Percentiles rank a stretch among this genome's conserved stretches.
phyloP scores from a whole-genome alignment of 2,888 invertebrate species.

The Epsilonema sp. region DNA sequence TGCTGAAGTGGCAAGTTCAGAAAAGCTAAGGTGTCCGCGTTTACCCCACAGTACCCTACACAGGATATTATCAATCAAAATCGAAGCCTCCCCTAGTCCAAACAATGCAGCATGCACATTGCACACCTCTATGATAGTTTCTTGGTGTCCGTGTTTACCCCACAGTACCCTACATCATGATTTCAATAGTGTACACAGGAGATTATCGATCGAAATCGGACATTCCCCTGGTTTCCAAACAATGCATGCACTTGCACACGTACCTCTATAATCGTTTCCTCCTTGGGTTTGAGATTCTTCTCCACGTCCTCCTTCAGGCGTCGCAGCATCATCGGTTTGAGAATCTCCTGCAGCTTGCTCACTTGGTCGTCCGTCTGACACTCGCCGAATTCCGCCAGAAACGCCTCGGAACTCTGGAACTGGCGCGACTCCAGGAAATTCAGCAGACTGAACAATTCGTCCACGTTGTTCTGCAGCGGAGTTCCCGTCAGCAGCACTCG shows the following conservation, averaged over 20 bases:
- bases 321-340: constrained; percentile 98
- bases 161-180: too few species aligned
- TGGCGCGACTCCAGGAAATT: constrained; percentile 93
- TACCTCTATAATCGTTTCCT: constrained; percentile 95
- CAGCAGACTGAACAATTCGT: constrained; percentile 83
- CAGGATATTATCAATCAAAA: not conserved
- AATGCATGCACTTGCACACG: too few species aligned
- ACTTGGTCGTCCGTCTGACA: constrained; percentile 88
- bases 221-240: too few species aligned
- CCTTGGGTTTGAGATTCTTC: constrained; percentile 91
- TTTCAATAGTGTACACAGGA: too few species aligned
- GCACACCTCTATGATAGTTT: too few species aligned
- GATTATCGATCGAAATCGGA: too few species aligned
- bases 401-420: constrained; percentile 52
- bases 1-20: too few species aligned
- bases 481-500: constrained; percentile 63
- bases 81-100: too few species aligned
- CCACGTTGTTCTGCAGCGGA: constrained; percentile 94
- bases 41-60: too few species aligned
- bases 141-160: too few species aligned
- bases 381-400: constrained; percentile 86
- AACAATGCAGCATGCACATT: too few species aligned
- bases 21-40: too few species aligned
- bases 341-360: constrained; percentile 38
- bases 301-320: constrained; percentile 97